A percentile compares a stretch with the other conserved stretches of the same genome.
These are phyloP conservation scores for Philonicus albiceps DNA, from an alignment of 2,888 invertebrate species.

Conservation along the genomic window DNA sequence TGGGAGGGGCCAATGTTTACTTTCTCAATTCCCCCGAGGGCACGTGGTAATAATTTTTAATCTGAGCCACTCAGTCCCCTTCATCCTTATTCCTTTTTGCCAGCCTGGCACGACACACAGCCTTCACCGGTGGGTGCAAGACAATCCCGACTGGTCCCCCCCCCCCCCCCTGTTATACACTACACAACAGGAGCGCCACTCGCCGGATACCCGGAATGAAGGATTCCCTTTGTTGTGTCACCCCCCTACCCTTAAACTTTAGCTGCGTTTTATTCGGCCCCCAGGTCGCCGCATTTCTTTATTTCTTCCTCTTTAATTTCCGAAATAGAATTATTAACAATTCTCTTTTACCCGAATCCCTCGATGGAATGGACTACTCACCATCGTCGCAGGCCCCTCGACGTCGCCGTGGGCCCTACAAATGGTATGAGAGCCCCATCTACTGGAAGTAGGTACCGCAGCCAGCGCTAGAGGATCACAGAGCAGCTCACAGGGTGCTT, in stretches of 20 bases:
- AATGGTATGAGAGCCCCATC: background rate
- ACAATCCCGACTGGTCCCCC: background rate
- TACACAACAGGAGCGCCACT: background rate
- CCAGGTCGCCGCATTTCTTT: background rate
- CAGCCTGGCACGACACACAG: background rate
- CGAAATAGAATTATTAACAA: constrained; percentile 52
- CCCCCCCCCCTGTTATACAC: too few species aligned
- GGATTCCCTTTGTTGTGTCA: constrained; percentile 14
- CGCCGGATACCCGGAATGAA: background rate
- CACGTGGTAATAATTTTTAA: constrained; percentile 46
- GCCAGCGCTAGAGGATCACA: background rate
- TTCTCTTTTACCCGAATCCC: constrained; percentile 51
- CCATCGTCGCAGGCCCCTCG: background rate
- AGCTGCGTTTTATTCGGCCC: background rate
- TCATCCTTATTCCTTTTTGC: background rate
- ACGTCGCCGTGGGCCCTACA: background rate
- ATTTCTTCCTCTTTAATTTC: constrained; percentile 47
- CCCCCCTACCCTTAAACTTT: background rate
- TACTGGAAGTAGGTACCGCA: background rate
- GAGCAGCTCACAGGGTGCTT: background rate
- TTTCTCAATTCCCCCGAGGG: constrained; percentile 36
- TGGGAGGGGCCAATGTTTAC: constrained; percentile 7
- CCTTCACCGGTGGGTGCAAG: background rate
- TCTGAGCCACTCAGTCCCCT: constrained; percentile 36
- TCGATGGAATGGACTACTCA: constrained; percentile 42